Conservation (phyloP, 2,113 vertebrate genomes). For the Coturnix japonica region DNA sequence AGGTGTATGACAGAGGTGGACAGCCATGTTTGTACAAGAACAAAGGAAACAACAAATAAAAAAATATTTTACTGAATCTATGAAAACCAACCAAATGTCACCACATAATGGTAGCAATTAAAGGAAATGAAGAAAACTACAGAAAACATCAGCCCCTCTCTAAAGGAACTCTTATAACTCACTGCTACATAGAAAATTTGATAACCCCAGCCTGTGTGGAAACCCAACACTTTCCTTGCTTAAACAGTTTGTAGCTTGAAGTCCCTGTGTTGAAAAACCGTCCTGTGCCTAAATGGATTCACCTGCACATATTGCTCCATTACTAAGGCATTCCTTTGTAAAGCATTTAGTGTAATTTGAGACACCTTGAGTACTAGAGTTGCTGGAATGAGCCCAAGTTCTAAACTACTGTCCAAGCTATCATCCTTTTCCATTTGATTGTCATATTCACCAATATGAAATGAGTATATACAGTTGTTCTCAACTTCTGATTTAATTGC, state of each 20-base stretch:
- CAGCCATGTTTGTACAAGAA: not conserved
- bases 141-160: not conserved
- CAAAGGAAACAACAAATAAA: not conserved
- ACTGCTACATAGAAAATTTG: not conserved
- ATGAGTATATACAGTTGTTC: not conserved
- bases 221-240: not conserved
- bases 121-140: not conserved
- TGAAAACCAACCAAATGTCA: not conserved
- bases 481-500: slow-evolving; percentile 5
- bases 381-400: not conserved
- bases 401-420: not conserved
- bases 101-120: not conserved
- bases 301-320: not conserved
- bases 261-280: not conserved
- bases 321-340: not conserved
- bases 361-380: not conserved
- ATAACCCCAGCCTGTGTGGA: not conserved
- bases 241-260: not conserved
- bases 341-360: slow-evolving; percentile 26
- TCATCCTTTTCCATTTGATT: not conserved
- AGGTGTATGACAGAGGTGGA: not conserved
- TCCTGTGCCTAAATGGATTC: not conserved
- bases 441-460: not conserved
- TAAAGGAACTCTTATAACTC: not conserved
- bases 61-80: not conserved